Evolutionary conservation across 2,888 invertebrate species (phyloP), one percentile per base, ranked within the genome.

Genomic region (Trissonchulus sp.): DNA sequence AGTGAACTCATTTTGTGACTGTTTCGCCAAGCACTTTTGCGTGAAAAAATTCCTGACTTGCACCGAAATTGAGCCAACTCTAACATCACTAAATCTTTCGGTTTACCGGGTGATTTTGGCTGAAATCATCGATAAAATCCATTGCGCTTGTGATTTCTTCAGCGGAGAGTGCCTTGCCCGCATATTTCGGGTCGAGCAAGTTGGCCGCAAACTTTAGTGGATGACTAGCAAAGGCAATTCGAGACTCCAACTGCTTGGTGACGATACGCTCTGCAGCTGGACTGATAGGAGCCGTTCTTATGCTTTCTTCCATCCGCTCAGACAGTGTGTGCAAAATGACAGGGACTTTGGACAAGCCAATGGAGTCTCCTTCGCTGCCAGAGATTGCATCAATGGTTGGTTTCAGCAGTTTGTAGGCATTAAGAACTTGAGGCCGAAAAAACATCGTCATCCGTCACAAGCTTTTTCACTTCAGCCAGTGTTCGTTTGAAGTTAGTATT

Each of bases 101-200:
- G 65, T 28, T 31, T 31, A 28, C n/a, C n/a, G 31, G 31, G 30
- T 65, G 34, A 15, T 8, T 28, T 8, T 23, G 8, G 23, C 48
- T 48, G 48, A 48, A 48, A 8, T 48, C 48, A 65, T 65, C 65
- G n/a, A 65, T 65, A 28, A 65, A 65, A 65, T 65, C 65, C 8
- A 65, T 28, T 8, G 65, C 65, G n/a, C 8, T 34, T 8, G 15
- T 65, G 30, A 28, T 34, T 28, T 65, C 31, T 15, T 34, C 34
- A 15, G 3, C 65, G 15, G 31, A 15, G 15, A 65, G 65, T 65
- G 8, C 65, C 48, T 48, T 8, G 23, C 48, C 48, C 48, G 48
- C 48, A 48, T 15, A 48, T 48, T 23, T 48, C 8, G 48, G 48
- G 23, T 48, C 48, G 23, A 48, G 48, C 48, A 48, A 23, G 23